Evolutionary conservation across 1,140 invertebrate species (phyloP), one percentile per base, ranked within the genome.

Genomic region (Platyscapa corneri): DNA sequence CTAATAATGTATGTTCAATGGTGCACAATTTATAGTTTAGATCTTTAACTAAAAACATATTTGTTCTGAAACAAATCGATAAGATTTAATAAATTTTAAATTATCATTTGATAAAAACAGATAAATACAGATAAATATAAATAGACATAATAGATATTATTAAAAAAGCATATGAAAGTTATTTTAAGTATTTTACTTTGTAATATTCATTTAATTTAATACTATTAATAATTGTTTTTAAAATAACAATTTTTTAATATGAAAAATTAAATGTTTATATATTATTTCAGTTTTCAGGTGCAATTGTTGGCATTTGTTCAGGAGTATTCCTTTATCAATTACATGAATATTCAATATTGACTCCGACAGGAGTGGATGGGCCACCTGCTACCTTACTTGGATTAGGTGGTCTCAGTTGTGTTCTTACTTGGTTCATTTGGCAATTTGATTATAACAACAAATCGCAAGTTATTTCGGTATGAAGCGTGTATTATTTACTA

Each of bases 381-480:
- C 92, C 94, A 30, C 90, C 92, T 6, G 93, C 93, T 76, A 88
- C 92, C 70, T 86, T 95, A 14, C 79, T 94, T 2, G 92, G 93
- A 87, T 92, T 94, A 89, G 93, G 94, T 1, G 89, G 94, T 14
- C 89, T 94, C n/a, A 94, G 93, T 14, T 93, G 92, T 87, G 90
- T 92, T 23, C 88, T 95, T 53, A 92, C 94, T 0, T 94, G 93
- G 93, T 94, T 94, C 20, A 91, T 92, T 16, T 95, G 94, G 94
- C 92, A 92, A 83, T 94, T 94, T 94, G 49, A 93, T 94, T 77
- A 90, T 93, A 89, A 94, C 94, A 92, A 91, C 88, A 82, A 76
- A 83, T 78, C 88, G 74, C 82, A 86, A 72, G 70, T 87, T 39
- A 79, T 86, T 32, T 87, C 78, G 67, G 84, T 70, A 88, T 53